Evolutionary conservation across 2,113 vertebrate species (phyloP).

Genomic region (Heliornis fulica): DNA sequence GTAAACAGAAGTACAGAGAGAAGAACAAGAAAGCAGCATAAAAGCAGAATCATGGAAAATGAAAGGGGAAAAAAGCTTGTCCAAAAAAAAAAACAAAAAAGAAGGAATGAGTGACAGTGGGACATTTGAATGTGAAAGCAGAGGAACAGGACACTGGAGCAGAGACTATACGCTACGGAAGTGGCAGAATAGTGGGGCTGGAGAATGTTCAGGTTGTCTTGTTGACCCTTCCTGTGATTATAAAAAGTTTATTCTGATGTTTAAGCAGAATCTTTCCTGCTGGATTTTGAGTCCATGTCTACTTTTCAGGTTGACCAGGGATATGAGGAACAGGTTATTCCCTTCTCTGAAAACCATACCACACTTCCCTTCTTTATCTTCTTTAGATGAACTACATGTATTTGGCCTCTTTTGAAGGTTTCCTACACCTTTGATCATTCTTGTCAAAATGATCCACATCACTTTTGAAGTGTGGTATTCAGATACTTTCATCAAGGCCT

Average conservation of each 20-base stretch:
- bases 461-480: neutral
- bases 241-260: neutral
- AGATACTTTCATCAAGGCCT: neutral
- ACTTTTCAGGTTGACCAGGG: neutral
- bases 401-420: neutral
- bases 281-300: neutral
- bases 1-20: neutral
- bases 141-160: neutral
- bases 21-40: neutral
- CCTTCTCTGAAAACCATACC: neutral
- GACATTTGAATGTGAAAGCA: neutral
- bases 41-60: neutral
- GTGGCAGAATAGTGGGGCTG: neutral
- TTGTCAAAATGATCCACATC: neutral
- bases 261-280: neutral
- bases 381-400: neutral
- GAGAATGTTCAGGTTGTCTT: neutral
- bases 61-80: accelerated
- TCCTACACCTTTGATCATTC: neutral
- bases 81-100: no score
- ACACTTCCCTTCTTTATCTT: neutral
- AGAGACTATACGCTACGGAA: neutral
- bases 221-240: neutral
- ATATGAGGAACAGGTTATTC: neutral
- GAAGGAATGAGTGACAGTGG: neutral